Base-by-base conservation (phyloP, 92 coral and sea anemone species). In the Micromussa lordhowensis region DNA sequence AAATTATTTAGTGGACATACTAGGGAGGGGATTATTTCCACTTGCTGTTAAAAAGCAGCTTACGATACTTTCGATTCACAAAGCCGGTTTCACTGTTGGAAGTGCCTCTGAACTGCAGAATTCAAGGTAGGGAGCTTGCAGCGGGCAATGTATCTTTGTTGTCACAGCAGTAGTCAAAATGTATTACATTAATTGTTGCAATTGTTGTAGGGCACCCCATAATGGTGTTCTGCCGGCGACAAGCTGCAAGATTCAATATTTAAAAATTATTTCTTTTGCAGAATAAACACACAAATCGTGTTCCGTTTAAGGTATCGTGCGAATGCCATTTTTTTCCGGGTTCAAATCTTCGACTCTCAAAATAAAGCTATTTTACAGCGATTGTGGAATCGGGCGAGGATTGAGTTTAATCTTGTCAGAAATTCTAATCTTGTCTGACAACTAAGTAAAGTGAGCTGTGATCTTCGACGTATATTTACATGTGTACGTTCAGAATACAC, bases 61-160 rank as follows among this genome's bases (percentile, higher is more conserved):
- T 0, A 22, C 58, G 58, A 75, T 11, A n/a, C 79, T 40, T 4
- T 75, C 79, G 55, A n/a, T 44, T 55, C 57, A 36, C 79, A 40
- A 38, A 31, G 78, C 75, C 3, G 38, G 3, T 6, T 35, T 31
- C 77, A 3, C 77, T 30, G 77, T 34, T 72, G 77, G 77, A 72
- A 72, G 22, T 11, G n/a, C 11, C 35, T 72, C 24, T 2, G 77
- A 72, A 17, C 77, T 72, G 77, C 34, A 35, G 48, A 32, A 72
- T 72, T 72, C 77, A 32, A 72, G 77, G 77, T 72, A 72, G 77
- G 77, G 49, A 72, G 17, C 77, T 30, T 30, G 11, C 29, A 9
- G 40, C 38, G 30, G 75, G 75, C 26, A 70, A 70, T 29, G 51
- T 44, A 44, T 18, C 75, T 13, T 16, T 72, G 17, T 72, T 66